Percentiles rank a stretch among this genome's conserved stretches.
Conservation (phyloP, 2,797 vertebrate species). For the Acanthornis magna region DNA sequence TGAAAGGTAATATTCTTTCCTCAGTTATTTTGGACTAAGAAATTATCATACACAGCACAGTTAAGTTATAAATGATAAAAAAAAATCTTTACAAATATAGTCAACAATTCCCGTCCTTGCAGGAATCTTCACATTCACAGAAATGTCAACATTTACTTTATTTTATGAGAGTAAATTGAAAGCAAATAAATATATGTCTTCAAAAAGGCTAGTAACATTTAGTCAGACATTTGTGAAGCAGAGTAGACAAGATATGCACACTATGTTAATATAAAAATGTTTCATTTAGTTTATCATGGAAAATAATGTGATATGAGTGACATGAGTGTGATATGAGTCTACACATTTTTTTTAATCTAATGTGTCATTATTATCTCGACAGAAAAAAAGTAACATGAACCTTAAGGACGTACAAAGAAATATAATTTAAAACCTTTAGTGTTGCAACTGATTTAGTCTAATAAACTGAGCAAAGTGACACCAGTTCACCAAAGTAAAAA, state of each 20-base stretch:
- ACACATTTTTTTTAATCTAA: neutral
- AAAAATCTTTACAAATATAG: neutral
- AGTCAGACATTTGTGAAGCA: neutral
- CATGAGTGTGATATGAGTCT: neutral
- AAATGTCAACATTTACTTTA: slow-evolving; percentile 19
- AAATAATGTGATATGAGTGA: neutral
- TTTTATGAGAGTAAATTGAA: slow-evolving; percentile 13
- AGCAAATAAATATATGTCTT: neutral
- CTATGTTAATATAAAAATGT: neutral
- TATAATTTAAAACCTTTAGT: neutral
- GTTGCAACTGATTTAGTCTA: neutral
- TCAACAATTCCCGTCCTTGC: slow-evolving; percentile 3
- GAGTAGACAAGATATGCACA: neutral
- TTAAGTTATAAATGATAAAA: slow-evolving; percentile 11
- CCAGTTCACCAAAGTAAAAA: neutral
- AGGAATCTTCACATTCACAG: slow-evolving; percentile 17
- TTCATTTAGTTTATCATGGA: neutral
- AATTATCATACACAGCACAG: slow-evolving; percentile 16
- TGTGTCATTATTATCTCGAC: neutral
- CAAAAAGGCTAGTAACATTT: slow-evolving; percentile 8
- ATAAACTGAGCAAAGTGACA: neutral
- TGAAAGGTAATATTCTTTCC: slow-evolving; percentile 10
- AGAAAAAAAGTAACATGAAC: neutral
- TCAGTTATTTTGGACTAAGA: neutral
- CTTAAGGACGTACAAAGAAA: neutral